Base-by-base conservation (phyloP, 2,113 vertebrate species). In the Dascyllus trimaculatus region DNA sequence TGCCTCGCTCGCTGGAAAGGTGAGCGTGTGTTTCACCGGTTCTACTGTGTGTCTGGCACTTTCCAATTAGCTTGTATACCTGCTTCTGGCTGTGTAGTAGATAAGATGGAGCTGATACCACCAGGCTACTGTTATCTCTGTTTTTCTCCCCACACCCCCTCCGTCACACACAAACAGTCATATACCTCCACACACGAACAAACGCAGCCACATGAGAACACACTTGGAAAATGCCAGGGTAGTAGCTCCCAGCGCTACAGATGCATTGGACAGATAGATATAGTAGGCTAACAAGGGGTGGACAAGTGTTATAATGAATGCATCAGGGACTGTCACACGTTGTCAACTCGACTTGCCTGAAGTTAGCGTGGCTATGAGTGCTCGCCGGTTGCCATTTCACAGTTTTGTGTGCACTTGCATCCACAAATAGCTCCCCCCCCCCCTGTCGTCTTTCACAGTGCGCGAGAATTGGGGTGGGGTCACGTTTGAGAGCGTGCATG, bases 51-150 rank as follows among this genome's bases (percentile, higher is more conserved):
- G 85, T 88, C 90, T 93, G 85, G 75, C 89, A 93, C 89, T 93
- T 93, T 93, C 93, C 93, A 93, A 93, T 93, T 93, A 93, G 93
- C 89, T 91, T 87, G 85, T 93, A 90, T 90, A 89, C 88, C 90
- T 92, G 93, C 88, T 88, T 88, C 89, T 93, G 90, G 91, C 89
- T 90, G 91, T 90, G 91, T 86, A 84, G 75, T 22, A 91, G 91
- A 93, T 93, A 93, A 93, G 93, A 93, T 93, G 78, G 87, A 89
- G 89, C 82, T 53, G 92, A 93, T 92, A 91, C 65, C 81, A 73
- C 75, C 66, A 2, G 86, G 88, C 81, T 73, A 77, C 84, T 84
- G 89, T 91, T 93, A 93, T 93, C 93, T 92, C 90, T 87, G 88
- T 92, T 88, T 90, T 76, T 85, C 85, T 89, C 86, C 82, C 88